phyloP scores from a whole-genome alignment of 1,140 invertebrate genomes.

The Contarinia nasturtii region DNA sequence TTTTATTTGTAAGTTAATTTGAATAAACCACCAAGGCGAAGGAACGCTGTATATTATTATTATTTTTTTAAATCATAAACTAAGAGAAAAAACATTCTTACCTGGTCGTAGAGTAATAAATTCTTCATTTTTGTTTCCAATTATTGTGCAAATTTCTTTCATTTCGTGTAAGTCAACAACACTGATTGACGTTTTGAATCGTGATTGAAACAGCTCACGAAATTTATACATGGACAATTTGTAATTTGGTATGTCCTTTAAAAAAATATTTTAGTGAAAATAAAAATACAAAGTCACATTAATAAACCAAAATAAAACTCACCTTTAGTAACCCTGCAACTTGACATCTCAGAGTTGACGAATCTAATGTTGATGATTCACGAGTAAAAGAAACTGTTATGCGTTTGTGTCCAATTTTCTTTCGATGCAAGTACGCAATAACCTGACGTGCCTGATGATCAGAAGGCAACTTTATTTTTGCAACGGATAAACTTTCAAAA shows the following conservation, averaged over 20 bases:
- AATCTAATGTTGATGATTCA: slow-evolving; percentile 35
- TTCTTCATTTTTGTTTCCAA: slow-evolving; percentile 39
- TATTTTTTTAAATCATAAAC: too few relatives aligned
- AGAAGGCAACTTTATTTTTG: slow-evolving; percentile 19
- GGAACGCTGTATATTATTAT: too few relatives aligned
- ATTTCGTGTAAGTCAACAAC: slow-evolving; percentile 66
- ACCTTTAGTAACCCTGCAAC: slow-evolving; percentile 38
- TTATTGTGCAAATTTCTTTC: slow-evolving; percentile 55
- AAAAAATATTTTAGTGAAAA: slow-evolving; percentile 7
- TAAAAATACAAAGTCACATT: slow-evolving; percentile 6
- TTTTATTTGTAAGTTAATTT: too few relatives aligned
- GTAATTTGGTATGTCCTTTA: slow-evolving; percentile 50
- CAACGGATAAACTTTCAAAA: slow-evolving; percentile 19
- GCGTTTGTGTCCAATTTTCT: slow-evolving; percentile 63
- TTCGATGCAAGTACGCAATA: slow-evolving; percentile 64
- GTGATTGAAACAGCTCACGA: slow-evolving; percentile 64
- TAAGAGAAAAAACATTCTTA: too few relatives aligned
- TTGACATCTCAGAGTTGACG: slow-evolving; percentile 41
- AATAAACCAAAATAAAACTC: slow-evolving; percentile 1
- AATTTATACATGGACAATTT: slow-evolving; percentile 69
- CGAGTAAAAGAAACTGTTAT: slow-evolving; percentile 59
- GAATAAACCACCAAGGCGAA: too few relatives aligned
- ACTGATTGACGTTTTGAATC: slow-evolving; percentile 57
- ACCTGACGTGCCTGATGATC: slow-evolving; percentile 45
- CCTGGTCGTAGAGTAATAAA: slow-evolving; percentile 43